Evolutionary conservation across 2,888 invertebrate species (phyloP).

Genomic region (Helobdella robusta): DNA sequence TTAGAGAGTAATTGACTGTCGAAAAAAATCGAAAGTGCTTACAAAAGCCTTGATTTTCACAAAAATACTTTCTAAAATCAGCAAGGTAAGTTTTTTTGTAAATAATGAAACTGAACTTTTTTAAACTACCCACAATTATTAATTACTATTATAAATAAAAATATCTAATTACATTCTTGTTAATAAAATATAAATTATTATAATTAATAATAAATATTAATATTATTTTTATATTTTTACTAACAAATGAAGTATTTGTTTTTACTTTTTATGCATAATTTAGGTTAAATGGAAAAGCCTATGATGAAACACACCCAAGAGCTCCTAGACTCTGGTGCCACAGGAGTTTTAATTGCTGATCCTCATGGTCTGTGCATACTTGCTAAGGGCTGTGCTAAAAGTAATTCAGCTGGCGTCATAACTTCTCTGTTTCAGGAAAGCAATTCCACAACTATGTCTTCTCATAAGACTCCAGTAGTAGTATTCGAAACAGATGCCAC

Average conservation of each 20-base stretch:
- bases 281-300: constrained; percentile 20
- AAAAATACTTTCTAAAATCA: too few relatives aligned
- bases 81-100: too few relatives aligned
- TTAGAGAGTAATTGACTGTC: too few relatives aligned
- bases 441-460: neutral
- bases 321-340: constrained; percentile 1
- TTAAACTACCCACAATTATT: too few relatives aligned
- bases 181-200: too few relatives aligned
- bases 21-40: too few relatives aligned
- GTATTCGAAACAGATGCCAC: constrained; percentile 21
- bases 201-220: too few relatives aligned
- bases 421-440: constrained; percentile 9
- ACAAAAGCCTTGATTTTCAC: too few relatives aligned
- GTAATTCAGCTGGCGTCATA: constrained; percentile 1
- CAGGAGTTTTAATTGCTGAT: constrained; percentile 19
- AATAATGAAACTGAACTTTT: too few relatives aligned
- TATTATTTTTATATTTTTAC: too few relatives aligned
- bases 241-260: neutral
- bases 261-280: neutral
- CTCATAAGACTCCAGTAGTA: neutral
- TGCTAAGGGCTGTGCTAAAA: constrained; percentile 6
- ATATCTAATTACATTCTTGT: too few relatives aligned
- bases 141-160: too few relatives aligned
- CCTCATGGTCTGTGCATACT: constrained; percentile 19
- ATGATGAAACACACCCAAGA: constrained; percentile 17